phyloP scores from a whole-genome alignment of 2,113 vertebrate genomes.

The Crotalus viridis region DNA sequence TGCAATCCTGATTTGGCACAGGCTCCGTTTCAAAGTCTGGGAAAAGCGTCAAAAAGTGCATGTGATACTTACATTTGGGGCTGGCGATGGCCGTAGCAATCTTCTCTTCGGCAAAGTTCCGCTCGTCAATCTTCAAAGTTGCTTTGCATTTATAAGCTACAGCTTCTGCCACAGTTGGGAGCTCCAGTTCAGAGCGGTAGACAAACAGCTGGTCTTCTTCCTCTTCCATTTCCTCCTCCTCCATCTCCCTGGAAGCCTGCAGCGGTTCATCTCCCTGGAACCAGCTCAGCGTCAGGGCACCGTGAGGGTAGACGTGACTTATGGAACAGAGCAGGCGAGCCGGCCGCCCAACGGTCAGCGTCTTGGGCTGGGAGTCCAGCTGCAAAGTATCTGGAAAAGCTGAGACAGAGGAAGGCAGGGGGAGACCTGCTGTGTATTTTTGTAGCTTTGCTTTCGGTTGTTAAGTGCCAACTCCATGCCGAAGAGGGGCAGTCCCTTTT shows the following conservation, averaged over 20 bases:
- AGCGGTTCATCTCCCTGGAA: constrained; percentile 32
- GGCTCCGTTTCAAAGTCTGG: neutral
- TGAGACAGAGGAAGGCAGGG: constrained; percentile 6
- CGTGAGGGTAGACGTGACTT: fast-evolving
- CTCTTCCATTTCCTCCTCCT: fast-evolving
- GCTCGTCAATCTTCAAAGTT: constrained; percentile 1
- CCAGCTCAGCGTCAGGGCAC: constrained; percentile 41
- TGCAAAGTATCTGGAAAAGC: constrained; percentile 65
- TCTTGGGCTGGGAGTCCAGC: constrained; percentile 1
- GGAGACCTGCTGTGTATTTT: neutral
- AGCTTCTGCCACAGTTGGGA: neutral
- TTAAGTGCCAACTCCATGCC: neutral
- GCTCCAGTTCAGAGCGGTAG: neutral
- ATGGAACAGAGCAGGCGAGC: constrained; percentile 52
- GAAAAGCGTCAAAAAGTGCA: neutral
- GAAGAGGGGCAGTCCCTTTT: neutral
- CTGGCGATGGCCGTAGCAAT: neutral
- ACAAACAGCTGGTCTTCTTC: constrained; percentile 26
- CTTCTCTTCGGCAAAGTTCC: neutral
- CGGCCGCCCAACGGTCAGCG: neutral
- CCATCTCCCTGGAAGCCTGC: fast-evolving
- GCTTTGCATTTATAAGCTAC: constrained; percentile 55
- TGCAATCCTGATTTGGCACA: too few relatives aligned
- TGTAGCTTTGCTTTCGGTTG: neutral
- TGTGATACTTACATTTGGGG: neutral